Evolutionary conservation across 2,797 vertebrate genomes (phyloP).

Genomic region (Tokudaia muenninki): DNA sequence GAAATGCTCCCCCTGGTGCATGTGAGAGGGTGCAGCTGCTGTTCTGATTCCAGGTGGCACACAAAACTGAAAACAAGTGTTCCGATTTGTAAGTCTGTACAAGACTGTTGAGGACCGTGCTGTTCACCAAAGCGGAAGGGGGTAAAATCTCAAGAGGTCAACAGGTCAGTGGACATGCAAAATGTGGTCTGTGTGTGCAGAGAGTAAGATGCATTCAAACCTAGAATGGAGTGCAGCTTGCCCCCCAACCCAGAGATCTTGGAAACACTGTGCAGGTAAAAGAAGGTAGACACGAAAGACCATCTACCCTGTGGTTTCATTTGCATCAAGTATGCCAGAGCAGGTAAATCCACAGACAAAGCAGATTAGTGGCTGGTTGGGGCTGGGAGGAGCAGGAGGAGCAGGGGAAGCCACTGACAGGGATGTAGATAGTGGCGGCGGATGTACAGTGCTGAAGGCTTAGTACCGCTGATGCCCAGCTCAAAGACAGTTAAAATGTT

Average conservation of each 20-base stretch:
- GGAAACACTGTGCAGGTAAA: neutral
- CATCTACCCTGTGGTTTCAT: neutral
- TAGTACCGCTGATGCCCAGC: neutral
- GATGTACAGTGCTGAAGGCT: neutral
- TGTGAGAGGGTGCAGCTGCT: neutral
- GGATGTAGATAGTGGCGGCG: neutral
- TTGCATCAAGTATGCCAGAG: neutral
- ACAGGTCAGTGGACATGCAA: neutral
- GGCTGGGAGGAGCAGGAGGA: neutral
- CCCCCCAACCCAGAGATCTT: too few species aligned
- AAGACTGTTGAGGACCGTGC: neutral
- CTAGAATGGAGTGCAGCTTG: too few species aligned
- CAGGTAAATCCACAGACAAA: neutral
- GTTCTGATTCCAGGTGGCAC: neutral
- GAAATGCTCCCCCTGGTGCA: neutral
- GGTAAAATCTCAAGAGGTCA: neutral
- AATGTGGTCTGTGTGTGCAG: fast-evolving
- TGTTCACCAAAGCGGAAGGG: neutral
- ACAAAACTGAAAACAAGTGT: neutral
- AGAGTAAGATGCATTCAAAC: neutral
- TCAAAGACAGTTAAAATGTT: constrained; percentile 18
- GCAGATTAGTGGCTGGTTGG: neutral
- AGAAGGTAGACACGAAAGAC: neutral
- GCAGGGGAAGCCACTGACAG: too few species aligned
- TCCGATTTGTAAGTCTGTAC: neutral